phyloP scores from a whole-genome alignment of 2,797 vertebrate genomes.

The Lates japonicus region DNA sequence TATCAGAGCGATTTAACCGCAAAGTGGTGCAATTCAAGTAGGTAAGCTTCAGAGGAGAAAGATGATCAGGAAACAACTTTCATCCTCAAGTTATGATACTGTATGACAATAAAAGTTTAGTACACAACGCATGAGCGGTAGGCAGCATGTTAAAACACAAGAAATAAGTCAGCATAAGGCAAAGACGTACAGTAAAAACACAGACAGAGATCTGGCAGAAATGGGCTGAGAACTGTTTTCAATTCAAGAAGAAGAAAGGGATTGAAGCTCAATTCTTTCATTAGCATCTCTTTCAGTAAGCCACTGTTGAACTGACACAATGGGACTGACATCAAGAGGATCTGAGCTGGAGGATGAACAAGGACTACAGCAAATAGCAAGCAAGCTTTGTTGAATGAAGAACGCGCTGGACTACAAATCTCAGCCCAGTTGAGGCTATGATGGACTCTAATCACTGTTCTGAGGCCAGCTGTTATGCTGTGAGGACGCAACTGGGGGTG shows the following conservation, averaged over 20 bases:
- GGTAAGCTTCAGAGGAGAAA: constrained; percentile 61
- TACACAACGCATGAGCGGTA: constrained; percentile 58
- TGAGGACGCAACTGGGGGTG: constrained; percentile 17
- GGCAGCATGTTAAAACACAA: constrained; percentile 76
- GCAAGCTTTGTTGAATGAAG: constrained; percentile 65
- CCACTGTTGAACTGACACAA: constrained; percentile 66
- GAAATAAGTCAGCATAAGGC: constrained; percentile 74
- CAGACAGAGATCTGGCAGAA: constrained; percentile 37
- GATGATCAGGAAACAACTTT: constrained; percentile 45
- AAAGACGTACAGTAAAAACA: constrained; percentile 65
- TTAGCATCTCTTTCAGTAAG: constrained; percentile 64
- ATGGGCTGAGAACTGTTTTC: constrained; percentile 31
- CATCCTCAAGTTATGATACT: constrained; percentile 61
- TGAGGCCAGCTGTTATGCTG: constrained; percentile 52
- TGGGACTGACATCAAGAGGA: constrained; percentile 73
- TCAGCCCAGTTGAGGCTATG: constrained; percentile 50
- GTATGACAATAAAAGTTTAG: constrained; percentile 57
- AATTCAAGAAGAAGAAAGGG: constrained; percentile 27
- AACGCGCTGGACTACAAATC: constrained; percentile 49
- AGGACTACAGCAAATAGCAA: constrained; percentile 68
- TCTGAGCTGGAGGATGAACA: constrained; percentile 67
- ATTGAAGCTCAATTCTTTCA: constrained; percentile 49
- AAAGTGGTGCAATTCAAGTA: constrained; percentile 75
- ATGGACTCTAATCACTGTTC: constrained; percentile 59
- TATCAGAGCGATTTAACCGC: constrained; percentile 56